Evolutionary conservation across 2,797 vertebrate species (phyloP).

Genomic region (Dipus sagitta): DNA sequence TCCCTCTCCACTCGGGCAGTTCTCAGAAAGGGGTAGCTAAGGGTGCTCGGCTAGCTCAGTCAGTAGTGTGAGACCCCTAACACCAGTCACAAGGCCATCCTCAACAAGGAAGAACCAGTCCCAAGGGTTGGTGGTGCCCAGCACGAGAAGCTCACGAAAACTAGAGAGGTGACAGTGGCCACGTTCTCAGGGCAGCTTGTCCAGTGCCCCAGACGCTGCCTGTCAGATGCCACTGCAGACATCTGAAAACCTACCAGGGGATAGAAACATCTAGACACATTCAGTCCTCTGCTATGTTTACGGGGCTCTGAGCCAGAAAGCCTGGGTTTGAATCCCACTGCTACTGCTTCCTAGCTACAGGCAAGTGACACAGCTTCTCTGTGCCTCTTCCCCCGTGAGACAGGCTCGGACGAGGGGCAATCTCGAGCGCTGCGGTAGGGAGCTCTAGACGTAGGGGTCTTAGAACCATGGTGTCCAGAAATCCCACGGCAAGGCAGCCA

Average conservation of each 20-base stretch:
- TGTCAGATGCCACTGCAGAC: background rate
- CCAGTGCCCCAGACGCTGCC: background rate
- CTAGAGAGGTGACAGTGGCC: rapidly evolving
- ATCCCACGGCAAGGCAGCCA: background rate
- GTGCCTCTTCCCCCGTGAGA: background rate
- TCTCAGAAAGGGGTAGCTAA: background rate
- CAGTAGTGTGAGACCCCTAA: background rate
- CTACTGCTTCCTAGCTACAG: background rate
- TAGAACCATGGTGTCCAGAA: background rate
- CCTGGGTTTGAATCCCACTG: background rate
- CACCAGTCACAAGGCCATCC: rapidly evolving
- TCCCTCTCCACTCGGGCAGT: background rate
- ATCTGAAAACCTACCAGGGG: background rate
- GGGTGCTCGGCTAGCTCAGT: too few species aligned
- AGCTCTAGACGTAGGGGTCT: background rate
- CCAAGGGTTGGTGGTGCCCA: rapidly evolving
- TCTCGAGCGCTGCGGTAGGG: background rate
- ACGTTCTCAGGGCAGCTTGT: too few species aligned
- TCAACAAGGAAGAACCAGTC: background rate
- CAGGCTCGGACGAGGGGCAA: too few species aligned
- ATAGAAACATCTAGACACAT: background rate
- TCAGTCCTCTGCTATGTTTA: background rate
- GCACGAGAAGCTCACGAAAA: too few species aligned
- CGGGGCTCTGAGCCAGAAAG: background rate
- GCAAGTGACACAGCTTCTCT: background rate